Conservation (phyloP, 2,113 vertebrate species). For the Xiphophorus maculatus region DNA sequence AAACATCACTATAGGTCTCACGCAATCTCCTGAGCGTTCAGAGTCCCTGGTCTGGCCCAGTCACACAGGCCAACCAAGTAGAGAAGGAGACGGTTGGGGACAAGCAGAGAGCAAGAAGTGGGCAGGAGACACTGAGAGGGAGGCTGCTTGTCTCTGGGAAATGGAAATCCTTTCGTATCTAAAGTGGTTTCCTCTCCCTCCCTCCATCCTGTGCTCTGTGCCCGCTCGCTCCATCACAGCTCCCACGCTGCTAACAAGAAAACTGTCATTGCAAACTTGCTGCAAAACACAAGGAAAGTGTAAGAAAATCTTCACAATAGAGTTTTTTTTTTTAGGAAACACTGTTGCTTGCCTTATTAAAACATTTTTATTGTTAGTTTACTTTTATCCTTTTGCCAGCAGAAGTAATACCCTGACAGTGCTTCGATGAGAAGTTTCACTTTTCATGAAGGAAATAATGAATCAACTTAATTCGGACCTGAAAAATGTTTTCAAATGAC, state of each 20-base stretch:
- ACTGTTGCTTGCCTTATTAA: conserved; percentile 1
- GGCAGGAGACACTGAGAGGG: conserved; percentile 48
- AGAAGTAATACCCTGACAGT: neutral
- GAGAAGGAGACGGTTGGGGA: conserved; percentile 27
- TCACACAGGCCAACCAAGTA: conserved; percentile 49
- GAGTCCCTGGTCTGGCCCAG: conserved; percentile 67
- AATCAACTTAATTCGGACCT: neutral
- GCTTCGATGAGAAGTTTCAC: neutral
- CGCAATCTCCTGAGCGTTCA: conserved; percentile 65
- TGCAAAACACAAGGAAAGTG: conserved; percentile 24
- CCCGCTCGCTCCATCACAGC: conserved; percentile 52
- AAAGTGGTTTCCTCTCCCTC: conserved; percentile 89
- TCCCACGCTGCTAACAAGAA: conserved; percentile 61
- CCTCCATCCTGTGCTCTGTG: conserved; percentile 70
- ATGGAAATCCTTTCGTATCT: conserved; percentile 87
- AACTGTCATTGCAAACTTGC: conserved; percentile 46
- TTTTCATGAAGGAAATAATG: neutral
- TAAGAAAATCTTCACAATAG: conserved; percentile 5
- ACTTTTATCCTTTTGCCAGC: neutral
- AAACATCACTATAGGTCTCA: conserved; percentile 6
- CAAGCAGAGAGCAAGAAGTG: conserved; percentile 13
- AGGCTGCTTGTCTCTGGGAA: conserved; percentile 85
- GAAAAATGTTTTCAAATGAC: conserved; percentile 10
- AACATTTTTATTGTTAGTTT: neutral
- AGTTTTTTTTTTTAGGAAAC: neutral